Base-by-base conservation (phyloP, 2,888 invertebrate genomes). In the Ectemnius continuus region DNA sequence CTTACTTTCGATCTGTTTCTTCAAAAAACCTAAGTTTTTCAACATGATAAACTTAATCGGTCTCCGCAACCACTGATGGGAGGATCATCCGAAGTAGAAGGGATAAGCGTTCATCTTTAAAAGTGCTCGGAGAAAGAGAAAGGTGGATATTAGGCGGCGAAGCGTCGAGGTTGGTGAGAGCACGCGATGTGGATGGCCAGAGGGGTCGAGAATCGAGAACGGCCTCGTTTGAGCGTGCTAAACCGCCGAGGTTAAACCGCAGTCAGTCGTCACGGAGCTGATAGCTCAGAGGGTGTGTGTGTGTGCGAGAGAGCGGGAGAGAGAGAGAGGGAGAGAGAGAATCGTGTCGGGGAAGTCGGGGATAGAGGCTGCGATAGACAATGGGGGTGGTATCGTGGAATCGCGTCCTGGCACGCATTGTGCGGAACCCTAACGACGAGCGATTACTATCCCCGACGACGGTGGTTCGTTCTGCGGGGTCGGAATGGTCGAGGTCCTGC, bases 351-450 rank as follows among this genome's bases (percentile, higher is more conserved):
- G 48, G 16, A 52, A 14, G 52, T 47, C 52, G 52, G 16, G n/a
- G 52, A 16, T 52, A 52, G 52, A 52, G 78, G 77, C 75, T 79
- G 75, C 80, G 81, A 84, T 83, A 86, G 89, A 89, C 88, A 89
- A 89, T 89, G 85, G 86, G 86, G 86, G 88, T 83, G 88, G 85
- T 87, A 88, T 89, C 88, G 81, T 85, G 84, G 85, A 89, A 88
- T 88, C 88, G 87, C 88, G 84, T 86, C 85, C 86, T 86, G 86
- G 86, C 86, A 88, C 88, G 88, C 88, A 88, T 88, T 89, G 88
- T 88, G 84, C 84, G 86, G 76, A 77, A 79, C 85, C 76, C 79
- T 88, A 87, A 89, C 86, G 88, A 88, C 87, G 84, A 81, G 78
- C 87, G 87, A 89, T 89, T 88, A 89, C 86, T 78, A 82, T 81